Conservation (phyloP, 2,797 vertebrate species). For the Coranthus polyacanthus region DNA sequence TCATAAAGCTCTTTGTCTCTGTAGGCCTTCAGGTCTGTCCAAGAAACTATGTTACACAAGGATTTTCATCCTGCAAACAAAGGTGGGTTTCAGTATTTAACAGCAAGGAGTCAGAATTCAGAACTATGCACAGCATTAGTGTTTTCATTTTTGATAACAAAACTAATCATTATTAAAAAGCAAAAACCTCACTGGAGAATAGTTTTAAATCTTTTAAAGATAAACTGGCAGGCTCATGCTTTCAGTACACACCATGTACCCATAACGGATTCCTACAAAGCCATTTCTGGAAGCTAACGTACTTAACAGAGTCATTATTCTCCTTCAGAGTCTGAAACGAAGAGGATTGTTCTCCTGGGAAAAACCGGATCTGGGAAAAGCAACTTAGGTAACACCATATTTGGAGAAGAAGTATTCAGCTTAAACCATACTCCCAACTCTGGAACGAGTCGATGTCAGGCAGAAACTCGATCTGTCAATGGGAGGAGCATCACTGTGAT, state of each 20-base stretch:
- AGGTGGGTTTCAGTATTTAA: slow-evolving; percentile 43
- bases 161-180: too few species aligned
- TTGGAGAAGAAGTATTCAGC: slow-evolving; percentile 34
- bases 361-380: slow-evolving; percentile 73
- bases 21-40: slow-evolving; percentile 50
- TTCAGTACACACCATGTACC: background rate
- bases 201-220: too few species aligned
- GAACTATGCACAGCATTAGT: too few species aligned
- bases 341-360: slow-evolving; percentile 59
- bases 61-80: background rate
- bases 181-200: too few species aligned
- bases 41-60: slow-evolving; percentile 17
- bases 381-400: slow-evolving; percentile 48
- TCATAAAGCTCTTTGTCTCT: slow-evolving; percentile 10
- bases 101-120: background rate
- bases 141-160: too few species aligned
- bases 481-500: slow-evolving; percentile 57
- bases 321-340: slow-evolving; percentile 12
- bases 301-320: background rate
- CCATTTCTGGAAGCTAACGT: background rate
- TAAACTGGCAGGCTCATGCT: too few species aligned
- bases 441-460: slow-evolving; percentile 29
- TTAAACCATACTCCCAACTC: slow-evolving; percentile 18
- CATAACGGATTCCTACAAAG: background rate
- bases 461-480: slow-evolving; percentile 27